Evolutionary conservation across 1,140 invertebrate genomes (phyloP).

Genomic region (Zaprionus gabonicus): DNA sequence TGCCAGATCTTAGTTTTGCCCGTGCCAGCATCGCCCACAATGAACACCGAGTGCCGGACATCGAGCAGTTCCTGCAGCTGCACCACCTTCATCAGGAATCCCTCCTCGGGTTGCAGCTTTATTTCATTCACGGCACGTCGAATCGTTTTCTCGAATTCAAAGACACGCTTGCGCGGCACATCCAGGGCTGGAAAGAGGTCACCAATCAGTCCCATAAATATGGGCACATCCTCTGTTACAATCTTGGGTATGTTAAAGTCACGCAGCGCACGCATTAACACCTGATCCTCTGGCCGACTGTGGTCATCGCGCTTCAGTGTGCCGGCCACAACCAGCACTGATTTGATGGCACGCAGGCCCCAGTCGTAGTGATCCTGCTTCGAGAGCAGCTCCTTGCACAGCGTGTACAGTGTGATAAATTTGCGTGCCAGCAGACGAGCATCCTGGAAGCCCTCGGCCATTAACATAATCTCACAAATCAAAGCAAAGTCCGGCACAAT

Average conservation of each 20-base stretch:
- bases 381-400: conserved; percentile 92
- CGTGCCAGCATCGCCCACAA: conserved; percentile 93
- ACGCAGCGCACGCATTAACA: conserved; percentile 90
- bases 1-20: conserved; percentile 96
- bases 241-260: conserved; percentile 96
- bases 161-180: conserved; percentile 90
- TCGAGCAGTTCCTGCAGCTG: conserved; percentile 94
- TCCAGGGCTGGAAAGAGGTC: conserved; percentile 93
- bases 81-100: conserved; percentile 92
- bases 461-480: conserved; percentile 95
- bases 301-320: conserved; percentile 87
- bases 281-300: conserved; percentile 88
- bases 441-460: conserved; percentile 93
- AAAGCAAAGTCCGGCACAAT: conserved; percentile 94
- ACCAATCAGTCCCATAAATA: conserved; percentile 94
- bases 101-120: conserved; percentile 93
- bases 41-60: conserved; percentile 95
- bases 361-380: conserved; percentile 96
- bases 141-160: conserved; percentile 91
- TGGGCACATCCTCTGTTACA: conserved; percentile 91
- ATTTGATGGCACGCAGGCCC: conserved; percentile 94
- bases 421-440: conserved; percentile 91
- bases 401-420: conserved; percentile 92
- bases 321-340: conserved; percentile 93
- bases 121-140: conserved; percentile 90